phyloP scores from a whole-genome alignment of 64 coral and sea anemone species.

The Dendronephthya gigantea region DNA sequence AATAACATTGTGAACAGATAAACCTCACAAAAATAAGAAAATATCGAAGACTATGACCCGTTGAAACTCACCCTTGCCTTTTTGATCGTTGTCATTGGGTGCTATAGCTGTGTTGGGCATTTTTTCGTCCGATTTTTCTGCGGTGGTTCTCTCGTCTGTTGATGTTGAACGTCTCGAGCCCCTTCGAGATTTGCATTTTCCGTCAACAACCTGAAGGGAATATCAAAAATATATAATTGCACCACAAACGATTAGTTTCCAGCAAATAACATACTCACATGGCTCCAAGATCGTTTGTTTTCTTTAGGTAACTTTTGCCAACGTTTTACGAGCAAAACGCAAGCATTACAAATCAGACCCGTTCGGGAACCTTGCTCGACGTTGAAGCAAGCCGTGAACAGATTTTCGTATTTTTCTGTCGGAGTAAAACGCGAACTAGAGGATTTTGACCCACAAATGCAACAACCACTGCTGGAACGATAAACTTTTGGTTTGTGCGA shows the following conservation, averaged over 20 bases:
- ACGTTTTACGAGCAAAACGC: slow-evolving; percentile 82
- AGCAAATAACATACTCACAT: slow-evolving; percentile 48
- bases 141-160: not conserved
- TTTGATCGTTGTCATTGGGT: not conserved
- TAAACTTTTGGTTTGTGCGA: slow-evolving; percentile 81
- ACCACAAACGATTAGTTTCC: not conserved
- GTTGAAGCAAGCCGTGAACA: slow-evolving; percentile 82
- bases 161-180: not conserved
- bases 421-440: slow-evolving; percentile 91
- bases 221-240: too few relatives aligned
- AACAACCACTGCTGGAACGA: slow-evolving; percentile 77
- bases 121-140: not conserved
- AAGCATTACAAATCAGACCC: slow-evolving; percentile 94
- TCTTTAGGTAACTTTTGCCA: slow-evolving; percentile 79
- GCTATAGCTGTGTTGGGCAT: not conserved
- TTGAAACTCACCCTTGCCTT: not conserved
- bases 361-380: slow-evolving; percentile 48
- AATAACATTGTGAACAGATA: not conserved
- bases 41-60: not conserved
- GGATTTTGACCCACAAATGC: slow-evolving; percentile 93
- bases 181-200: not conserved
- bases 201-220: not conserved
- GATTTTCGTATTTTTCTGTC: slow-evolving; percentile 75
- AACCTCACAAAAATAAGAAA: not conserved
- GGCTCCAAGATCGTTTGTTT: slow-evolving; percentile 80